These are phyloP conservation scores for Hippopotamus amphibius DNA, from an alignment of 2,113 vertebrate genomes.

Conservation along the genomic window DNA sequence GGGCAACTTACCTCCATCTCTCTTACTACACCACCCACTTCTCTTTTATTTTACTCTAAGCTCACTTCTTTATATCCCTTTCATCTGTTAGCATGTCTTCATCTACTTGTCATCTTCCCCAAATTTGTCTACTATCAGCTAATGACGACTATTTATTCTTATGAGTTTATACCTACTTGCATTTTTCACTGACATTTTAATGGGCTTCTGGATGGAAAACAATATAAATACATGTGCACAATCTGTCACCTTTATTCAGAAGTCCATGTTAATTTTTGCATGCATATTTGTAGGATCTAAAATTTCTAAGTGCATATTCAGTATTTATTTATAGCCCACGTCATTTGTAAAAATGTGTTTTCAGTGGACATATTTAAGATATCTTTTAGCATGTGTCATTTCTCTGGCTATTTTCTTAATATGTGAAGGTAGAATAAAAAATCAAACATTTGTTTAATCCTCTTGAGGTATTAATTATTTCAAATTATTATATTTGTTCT, in stretches of 20 bases:
- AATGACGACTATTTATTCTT: background rate
- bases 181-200: slow-evolving; percentile 10
- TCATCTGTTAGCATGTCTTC: background rate
- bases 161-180: background rate
- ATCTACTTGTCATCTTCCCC: background rate
- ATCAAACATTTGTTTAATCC: background rate
- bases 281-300: background rate
- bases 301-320: background rate
- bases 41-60: background rate
- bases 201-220: slow-evolving; percentile 8
- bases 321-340: background rate
- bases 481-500: slow-evolving; percentile 1
- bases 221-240: background rate
- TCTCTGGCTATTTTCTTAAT: slow-evolving; percentile 19
- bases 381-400: background rate
- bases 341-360: slow-evolving; percentile 30
- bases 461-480: background rate
- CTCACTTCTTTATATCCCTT: background rate
- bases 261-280: background rate
- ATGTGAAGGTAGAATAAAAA: background rate
- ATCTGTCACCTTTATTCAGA: background rate
- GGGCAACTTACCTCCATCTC: background rate
- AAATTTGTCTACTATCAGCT: background rate
- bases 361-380: background rate
- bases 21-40: background rate